Evolutionary conservation across 2,797 vertebrate genomes (phyloP).

Genomic region (Anas capensis): DNA sequence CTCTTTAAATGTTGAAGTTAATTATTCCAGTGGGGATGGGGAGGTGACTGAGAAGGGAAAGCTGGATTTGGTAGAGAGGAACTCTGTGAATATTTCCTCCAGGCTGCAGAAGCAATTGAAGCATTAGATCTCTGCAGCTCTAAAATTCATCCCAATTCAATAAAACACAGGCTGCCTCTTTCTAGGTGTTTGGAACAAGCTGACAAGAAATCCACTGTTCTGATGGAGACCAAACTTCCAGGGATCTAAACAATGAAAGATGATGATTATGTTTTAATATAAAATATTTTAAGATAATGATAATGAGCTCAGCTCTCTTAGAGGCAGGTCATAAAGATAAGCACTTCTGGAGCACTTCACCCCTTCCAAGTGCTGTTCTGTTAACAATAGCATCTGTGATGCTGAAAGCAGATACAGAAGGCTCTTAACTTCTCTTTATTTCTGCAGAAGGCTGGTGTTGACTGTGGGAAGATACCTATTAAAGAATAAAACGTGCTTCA

Average conservation of each 20-base stretch:
- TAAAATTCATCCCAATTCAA: neutral
- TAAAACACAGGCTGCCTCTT: neutral
- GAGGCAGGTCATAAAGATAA: constrained; percentile 19
- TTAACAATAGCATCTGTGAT: constrained; percentile 18
- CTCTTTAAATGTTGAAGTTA: neutral
- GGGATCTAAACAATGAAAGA: neutral
- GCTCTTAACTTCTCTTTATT: constrained; percentile 27
- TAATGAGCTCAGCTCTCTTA: neutral
- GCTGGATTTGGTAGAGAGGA: neutral
- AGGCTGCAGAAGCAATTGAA: neutral
- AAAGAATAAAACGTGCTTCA: neutral
- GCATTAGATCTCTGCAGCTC: neutral
- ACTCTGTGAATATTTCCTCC: neutral
- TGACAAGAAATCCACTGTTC: accelerated
- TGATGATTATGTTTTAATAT: neutral
- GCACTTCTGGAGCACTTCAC: constrained; percentile 35
- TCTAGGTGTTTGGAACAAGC: neutral
- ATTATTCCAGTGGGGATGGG: neutral
- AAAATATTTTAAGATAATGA: neutral
- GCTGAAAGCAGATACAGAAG: neutral
- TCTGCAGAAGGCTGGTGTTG: neutral
- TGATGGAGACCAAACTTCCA: neutral
- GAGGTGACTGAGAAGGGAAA: neutral
- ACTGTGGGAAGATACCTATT: neutral
- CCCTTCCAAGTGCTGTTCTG: neutral